Conservation (phyloP, 2,797 vertebrate species). For the Tympanoctomys barrerae region DNA sequence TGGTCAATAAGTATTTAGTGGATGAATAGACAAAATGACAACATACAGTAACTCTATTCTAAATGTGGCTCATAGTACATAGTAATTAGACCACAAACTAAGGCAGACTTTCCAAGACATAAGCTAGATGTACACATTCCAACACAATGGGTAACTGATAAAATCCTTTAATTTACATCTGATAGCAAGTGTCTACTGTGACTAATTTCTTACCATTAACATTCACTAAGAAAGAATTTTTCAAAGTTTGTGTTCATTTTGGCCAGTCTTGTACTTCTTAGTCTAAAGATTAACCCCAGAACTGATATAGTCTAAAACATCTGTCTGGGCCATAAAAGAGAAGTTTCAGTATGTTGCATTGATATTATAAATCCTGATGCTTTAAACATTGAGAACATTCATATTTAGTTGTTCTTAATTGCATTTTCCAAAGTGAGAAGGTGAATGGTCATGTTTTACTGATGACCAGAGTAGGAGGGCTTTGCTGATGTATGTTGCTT, state of each 20-base stretch:
- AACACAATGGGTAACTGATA: neutral
- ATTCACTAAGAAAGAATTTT: neutral
- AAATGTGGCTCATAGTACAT: neutral
- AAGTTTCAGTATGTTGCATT: neutral
- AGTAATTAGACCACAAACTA: conserved; percentile 25
- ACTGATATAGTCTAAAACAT: neutral
- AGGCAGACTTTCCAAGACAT: neutral
- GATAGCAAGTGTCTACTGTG: neutral
- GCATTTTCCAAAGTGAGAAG: neutral
- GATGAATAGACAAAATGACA: neutral
- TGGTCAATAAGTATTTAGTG: conserved; percentile 11
- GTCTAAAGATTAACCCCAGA: neutral
- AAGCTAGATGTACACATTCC: neutral
- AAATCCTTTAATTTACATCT: neutral
- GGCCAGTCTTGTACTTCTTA: neutral
- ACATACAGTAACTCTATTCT: neutral
- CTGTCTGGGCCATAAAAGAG: neutral
- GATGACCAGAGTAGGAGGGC: neutral
- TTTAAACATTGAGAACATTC: neutral
- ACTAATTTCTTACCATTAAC: neutral
- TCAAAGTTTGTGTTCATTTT: neutral
- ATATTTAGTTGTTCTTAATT: neutral
- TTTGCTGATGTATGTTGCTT: neutral
- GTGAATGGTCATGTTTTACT: neutral
- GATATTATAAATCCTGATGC: neutral